phyloP scores from a whole-genome alignment of 2,113 vertebrate species.

The Xiphophorus hellerii region DNA sequence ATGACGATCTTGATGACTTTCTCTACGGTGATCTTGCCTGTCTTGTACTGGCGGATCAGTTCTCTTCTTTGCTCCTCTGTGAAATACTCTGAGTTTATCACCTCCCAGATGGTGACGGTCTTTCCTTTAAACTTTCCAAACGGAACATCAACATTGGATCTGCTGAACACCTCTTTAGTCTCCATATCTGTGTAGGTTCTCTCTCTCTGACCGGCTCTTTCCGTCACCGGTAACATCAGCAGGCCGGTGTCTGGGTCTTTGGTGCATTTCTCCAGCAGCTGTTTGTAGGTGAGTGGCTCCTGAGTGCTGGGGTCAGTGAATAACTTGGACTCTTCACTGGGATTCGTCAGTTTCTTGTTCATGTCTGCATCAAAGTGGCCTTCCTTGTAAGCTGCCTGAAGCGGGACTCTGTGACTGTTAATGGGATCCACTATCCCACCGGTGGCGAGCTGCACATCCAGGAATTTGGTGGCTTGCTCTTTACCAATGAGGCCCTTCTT shows the following conservation, averaged over 20 bases:
- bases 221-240: slow-evolving; percentile 85
- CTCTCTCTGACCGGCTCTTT: slow-evolving; percentile 81
- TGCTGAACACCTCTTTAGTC: slow-evolving; percentile 87
- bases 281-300: slow-evolving; percentile 90
- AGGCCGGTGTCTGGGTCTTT: slow-evolving; percentile 87
- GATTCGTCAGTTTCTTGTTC: slow-evolving; percentile 82
- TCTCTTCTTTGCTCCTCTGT: slow-evolving; percentile 89
- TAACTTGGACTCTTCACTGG: slow-evolving; percentile 85
- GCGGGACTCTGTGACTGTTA: slow-evolving; percentile 87
- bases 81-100: slow-evolving; percentile 95
- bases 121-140: slow-evolving; percentile 91
- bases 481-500: slow-evolving; percentile 86
- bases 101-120: slow-evolving; percentile 93
- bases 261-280: slow-evolving; percentile 87
- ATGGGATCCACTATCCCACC: slow-evolving; percentile 92
- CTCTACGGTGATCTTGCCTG: slow-evolving; percentile 94
- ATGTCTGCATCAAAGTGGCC: slow-evolving; percentile 89
- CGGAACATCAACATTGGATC: slow-evolving; percentile 84
- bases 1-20: slow-evolving; percentile 95
- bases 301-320: slow-evolving; percentile 92
- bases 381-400: slow-evolving; percentile 85
- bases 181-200: slow-evolving; percentile 87
- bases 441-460: slow-evolving; percentile 94
- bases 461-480: slow-evolving; percentile 87
- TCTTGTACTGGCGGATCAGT: slow-evolving; percentile 91